Percentiles rank a stretch among this genome's conserved stretches.
These are phyloP conservation scores for Euplagia quadripunctaria DNA, from an alignment of 2,888 invertebrate species.

Conservation along the genomic window DNA sequence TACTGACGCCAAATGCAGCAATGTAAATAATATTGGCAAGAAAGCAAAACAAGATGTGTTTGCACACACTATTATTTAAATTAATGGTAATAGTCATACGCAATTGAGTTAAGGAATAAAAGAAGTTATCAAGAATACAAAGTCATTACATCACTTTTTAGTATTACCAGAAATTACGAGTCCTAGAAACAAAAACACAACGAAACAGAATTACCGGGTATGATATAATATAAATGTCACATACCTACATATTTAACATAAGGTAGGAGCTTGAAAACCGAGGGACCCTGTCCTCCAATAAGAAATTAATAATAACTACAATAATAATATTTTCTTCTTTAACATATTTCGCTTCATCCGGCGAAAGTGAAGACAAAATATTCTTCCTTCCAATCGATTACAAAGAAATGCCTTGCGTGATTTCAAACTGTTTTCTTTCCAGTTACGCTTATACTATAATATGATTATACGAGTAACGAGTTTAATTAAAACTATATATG, in stretches of 20 bases:
- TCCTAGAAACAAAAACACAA: neutral
- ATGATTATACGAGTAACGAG: neutral
- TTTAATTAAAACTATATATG: neutral
- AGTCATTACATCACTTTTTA: neutral
- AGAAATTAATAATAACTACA: neutral
- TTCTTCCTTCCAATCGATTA: neutral
- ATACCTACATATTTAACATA: neutral
- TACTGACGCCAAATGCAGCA: conserved; percentile 8
- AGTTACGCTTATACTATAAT: neutral
- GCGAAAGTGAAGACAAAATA: neutral
- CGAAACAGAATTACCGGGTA: neutral
- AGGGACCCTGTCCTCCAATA: neutral
- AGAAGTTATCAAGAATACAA: neutral
- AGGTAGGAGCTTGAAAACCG: neutral
- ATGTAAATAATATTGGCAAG: conserved; percentile 8
- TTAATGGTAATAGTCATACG: neutral
- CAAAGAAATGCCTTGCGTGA: neutral
- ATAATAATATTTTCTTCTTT: neutral
- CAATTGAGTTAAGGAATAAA: conserved; percentile 4
- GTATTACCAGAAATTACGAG: conserved; percentile 7
- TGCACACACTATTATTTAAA: neutral
- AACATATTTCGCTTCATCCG: neutral
- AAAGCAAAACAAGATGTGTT: conserved; percentile 10
- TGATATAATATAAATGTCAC: neutral
- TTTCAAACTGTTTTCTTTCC: neutral